These are phyloP conservation scores for Acrobasis consociella DNA, from an alignment of 2,888 invertebrate genomes.

Conservation along the genomic window DNA sequence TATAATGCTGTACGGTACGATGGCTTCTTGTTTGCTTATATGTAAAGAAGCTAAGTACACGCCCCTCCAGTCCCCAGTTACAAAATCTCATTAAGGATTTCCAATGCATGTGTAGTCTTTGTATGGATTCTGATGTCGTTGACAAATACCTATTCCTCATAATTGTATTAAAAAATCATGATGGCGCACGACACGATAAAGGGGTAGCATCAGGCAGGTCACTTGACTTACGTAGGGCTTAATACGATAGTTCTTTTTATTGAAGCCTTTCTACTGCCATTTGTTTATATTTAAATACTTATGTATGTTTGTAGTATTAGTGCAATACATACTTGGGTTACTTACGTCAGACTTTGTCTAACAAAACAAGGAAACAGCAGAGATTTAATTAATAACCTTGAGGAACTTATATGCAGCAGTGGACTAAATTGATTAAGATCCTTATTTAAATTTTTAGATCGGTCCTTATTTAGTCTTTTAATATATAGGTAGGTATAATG, in stretches of 20 bases:
- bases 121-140: constrained; percentile 68
- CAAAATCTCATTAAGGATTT: constrained; percentile 69
- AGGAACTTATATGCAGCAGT: no score
- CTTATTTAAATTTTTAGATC: no score
- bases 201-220: constrained; percentile 45
- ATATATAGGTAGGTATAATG: no score
- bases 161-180: constrained; percentile 74
- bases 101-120: constrained; percentile 64
- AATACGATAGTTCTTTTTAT: constrained; percentile 27
- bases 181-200: constrained; percentile 59
- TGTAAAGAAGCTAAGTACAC: constrained; percentile 5
- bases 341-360: background rate
- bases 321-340: background rate
- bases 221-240: constrained; percentile 26
- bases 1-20: no score
- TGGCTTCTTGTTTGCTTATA: constrained; percentile 12
- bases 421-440: no score
- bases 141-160: constrained; percentile 38
- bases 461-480: no score
- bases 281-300: constrained; percentile 26
- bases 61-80: constrained; percentile 25
- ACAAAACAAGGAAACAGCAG: no score
- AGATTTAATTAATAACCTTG: no score
- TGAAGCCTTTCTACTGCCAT: constrained; percentile 39
- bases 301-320: constrained; percentile 28